Percentiles rank a stretch among this genome's conserved stretches.
Conservation (phyloP, 2,113 vertebrate species). For the Empidonax alnorum region DNA sequence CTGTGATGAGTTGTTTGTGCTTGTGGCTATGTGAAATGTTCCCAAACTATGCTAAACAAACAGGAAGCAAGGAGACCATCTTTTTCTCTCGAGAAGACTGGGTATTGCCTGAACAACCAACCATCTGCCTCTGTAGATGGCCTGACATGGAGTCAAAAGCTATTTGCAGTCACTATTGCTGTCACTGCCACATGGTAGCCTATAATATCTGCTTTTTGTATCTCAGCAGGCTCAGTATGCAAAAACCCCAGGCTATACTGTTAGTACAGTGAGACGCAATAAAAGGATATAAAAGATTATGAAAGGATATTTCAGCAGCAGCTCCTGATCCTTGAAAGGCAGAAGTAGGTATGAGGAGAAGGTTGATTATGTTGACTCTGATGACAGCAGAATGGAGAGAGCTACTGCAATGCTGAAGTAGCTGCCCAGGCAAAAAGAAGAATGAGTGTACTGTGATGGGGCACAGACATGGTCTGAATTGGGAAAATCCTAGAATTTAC, state of each 20-base stretch:
- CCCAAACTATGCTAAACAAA: neutral
- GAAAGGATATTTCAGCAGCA: neutral
- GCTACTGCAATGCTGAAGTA: neutral
- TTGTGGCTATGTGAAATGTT: neutral
- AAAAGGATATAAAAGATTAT: neutral
- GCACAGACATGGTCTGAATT: neutral
- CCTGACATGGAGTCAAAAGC: neutral
- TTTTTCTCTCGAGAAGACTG: neutral
- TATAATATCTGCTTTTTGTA: neutral
- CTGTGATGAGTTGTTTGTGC: neutral
- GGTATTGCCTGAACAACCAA: neutral
- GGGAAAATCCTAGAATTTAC: neutral
- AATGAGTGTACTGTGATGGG: neutral
- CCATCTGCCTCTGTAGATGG: neutral
- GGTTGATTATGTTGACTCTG: neutral
- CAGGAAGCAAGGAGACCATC: neutral
- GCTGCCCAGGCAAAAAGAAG: neutral
- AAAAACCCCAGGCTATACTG: neutral
- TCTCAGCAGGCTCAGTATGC: neutral
- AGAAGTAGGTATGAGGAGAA: neutral
- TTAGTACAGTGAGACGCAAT: neutral
- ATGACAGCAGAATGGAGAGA: neutral
- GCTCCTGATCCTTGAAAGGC: neutral
- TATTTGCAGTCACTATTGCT: neutral
- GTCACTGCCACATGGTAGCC: neutral